Conservation (phyloP, 2,797 vertebrate genomes). For the Labeo calbasu region DNA sequence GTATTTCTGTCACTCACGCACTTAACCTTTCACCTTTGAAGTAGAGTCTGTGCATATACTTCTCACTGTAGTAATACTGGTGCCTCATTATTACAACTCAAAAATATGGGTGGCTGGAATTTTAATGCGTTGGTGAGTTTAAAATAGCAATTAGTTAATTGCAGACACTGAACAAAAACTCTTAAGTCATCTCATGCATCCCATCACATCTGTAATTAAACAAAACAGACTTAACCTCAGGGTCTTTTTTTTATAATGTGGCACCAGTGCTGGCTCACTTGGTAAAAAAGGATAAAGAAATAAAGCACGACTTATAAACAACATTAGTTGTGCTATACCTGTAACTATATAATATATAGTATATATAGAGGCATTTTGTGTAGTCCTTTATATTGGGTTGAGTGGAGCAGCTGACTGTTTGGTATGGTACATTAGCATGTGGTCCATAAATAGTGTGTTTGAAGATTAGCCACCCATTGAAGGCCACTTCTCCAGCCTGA, state of each 20-base stretch:
- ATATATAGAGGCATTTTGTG: background rate
- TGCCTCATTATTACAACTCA: background rate
- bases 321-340: background rate
- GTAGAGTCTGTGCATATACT: background rate
- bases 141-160: conserved; percentile 14
- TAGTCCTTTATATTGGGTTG: background rate
- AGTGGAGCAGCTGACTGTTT: background rate
- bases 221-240: conserved; percentile 19
- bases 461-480: background rate
- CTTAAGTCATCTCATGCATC: conserved; percentile 4
- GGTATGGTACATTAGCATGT: background rate
- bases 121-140: background rate
- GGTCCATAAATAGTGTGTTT: background rate
- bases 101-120: background rate
- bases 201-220: conserved; percentile 12
- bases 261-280: background rate
- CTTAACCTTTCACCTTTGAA: conserved; percentile 30
- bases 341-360: background rate
- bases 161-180: conserved; percentile 11
- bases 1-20: conserved; percentile 12
- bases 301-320: too few relatives aligned
- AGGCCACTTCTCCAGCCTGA: conserved; percentile 15
- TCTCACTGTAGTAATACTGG: background rate
- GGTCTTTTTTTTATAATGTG: background rate
- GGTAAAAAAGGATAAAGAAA: background rate